Base-by-base conservation (phyloP, 2,888 invertebrate genomes). In the Oeneis ivallda region DNA sequence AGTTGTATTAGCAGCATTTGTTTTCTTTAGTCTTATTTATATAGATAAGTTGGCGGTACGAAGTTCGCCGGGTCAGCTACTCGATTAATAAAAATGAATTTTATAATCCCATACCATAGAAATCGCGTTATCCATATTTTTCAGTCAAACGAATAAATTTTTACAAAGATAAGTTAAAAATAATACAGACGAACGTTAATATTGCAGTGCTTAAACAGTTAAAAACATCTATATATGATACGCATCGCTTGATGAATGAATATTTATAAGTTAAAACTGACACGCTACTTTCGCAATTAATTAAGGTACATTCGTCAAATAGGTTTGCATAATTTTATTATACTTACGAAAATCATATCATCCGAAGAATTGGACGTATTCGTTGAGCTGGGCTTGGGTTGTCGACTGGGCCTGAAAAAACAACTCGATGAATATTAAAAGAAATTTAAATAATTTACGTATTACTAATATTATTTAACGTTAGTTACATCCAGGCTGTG, bases 281-380 rank as follows among this genome's bases (percentile, higher is more conserved):
- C 15, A 45, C 8, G 15, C 15, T 15, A 45, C 47, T 47, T 9
- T 47, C 47, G 47, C 17, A 17, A 17, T 47, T 17, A 37, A 37
- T 45, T n/a, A n/a, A 45, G n/a, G n/a, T n/a, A 1, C 5, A 50
- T 32, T 32, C 26, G 11, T 13, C 17, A 4, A 52, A 52, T 11
- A 8, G 4, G 17, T 5, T 47, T 10, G 3, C 37, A 19, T 43
- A 57, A 54, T 37, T 50, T 11, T 60, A 61, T 62, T 64, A 70
- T 68, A 70, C 68, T 68, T 66, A 70, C 70, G 68, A 68, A 66
- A 61, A 56, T 53, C 8, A 41, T 9, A 39, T 39, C 32, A 34
- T 59, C 66, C 11, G 57, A 45, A 13, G 64, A 49, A 8, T 64
- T 94, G 91, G 34, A 94, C 93, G 13, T 93, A 80, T 60, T 17